Evolutionary conservation across 1,140 invertebrate species (phyloP).

Genomic region (Bradysia coprophila): DNA sequence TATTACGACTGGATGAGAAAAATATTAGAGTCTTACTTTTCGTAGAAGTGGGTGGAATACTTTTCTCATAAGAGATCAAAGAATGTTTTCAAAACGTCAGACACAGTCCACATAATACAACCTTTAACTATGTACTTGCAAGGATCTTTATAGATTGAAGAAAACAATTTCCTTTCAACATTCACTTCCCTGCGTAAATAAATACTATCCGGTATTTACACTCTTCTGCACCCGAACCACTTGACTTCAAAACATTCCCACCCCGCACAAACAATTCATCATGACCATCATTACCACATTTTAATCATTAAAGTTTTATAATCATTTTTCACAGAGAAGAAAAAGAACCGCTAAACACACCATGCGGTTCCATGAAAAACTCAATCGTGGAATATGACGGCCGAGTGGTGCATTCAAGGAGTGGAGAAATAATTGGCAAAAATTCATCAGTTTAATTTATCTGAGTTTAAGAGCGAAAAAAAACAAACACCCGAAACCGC

Average conservation of each 20-base stretch:
- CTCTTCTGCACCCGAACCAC: too few relatives aligned
- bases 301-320: constrained; percentile 4
- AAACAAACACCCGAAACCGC: too few relatives aligned
- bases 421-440: constrained; percentile 61
- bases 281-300: neutral
- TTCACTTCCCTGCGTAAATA: neutral
- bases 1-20: too few relatives aligned
- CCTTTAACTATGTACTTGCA: too few relatives aligned
- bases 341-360: constrained; percentile 57
- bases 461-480: too few relatives aligned
- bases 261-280: too few relatives aligned
- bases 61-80: too few relatives aligned
- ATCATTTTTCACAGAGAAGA: constrained; percentile 42
- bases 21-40: too few relatives aligned
- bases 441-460: constrained; percentile 61
- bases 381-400: constrained; percentile 64
- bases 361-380: constrained; percentile 42
- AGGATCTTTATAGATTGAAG: neutral
- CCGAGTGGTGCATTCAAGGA: constrained; percentile 55
- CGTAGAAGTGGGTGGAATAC: too few relatives aligned
- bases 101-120: too few relatives aligned
- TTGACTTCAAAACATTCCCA: too few relatives aligned
- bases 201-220: neutral
- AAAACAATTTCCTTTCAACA: neutral
- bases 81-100: too few relatives aligned